Percentiles rank a stretch among this genome's conserved stretches.
Conservation (phyloP, 2,888 invertebrate genomes). For the Cryptocheilus praepositus region DNA sequence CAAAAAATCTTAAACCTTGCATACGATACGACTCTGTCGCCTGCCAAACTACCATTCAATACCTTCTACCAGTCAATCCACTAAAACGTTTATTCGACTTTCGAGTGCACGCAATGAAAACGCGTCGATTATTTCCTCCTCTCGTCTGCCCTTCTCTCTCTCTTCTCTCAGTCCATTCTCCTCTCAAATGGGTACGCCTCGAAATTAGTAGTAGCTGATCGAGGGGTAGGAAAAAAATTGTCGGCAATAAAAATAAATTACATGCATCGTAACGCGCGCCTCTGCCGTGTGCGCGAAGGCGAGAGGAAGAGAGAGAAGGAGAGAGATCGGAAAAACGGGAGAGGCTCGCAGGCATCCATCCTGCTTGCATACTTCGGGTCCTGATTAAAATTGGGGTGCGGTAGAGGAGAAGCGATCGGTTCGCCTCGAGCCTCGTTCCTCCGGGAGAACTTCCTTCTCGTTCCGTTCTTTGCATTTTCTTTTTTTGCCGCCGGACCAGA, state of each 20-base stretch:
- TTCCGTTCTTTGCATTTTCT: constrained; percentile 2
- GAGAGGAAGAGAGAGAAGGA: too few relatives aligned
- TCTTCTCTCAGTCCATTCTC: constrained; percentile 1
- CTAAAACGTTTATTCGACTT: neutral
- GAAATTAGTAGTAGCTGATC: constrained; percentile 73
- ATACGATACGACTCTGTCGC: too few relatives aligned
- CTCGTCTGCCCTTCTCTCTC: too few relatives aligned
- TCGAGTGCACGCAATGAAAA: neutral
- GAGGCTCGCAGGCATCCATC: constrained; percentile 71
- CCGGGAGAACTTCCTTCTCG: constrained; percentile 35
- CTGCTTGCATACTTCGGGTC: constrained; percentile 72
- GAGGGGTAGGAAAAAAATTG: constrained; percentile 74
- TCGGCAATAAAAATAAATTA: constrained; percentile 75
- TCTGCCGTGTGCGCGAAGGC: too few relatives aligned
- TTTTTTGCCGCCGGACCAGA: neutral
- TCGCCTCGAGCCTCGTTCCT: constrained; percentile 60
- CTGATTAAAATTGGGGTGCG: constrained; percentile 75
- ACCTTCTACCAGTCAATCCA: too few relatives aligned
- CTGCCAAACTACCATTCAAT: too few relatives aligned
- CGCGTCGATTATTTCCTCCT: neutral
- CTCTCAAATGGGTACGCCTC: constrained; percentile 25
- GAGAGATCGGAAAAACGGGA: constrained; percentile 55
- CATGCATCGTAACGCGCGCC: constrained; percentile 73
- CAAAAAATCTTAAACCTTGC: too few relatives aligned
- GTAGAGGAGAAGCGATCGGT: constrained; percentile 64